phyloP scores from a whole-genome alignment of 2,113 vertebrate genomes.

The Caloenas nicobarica region DNA sequence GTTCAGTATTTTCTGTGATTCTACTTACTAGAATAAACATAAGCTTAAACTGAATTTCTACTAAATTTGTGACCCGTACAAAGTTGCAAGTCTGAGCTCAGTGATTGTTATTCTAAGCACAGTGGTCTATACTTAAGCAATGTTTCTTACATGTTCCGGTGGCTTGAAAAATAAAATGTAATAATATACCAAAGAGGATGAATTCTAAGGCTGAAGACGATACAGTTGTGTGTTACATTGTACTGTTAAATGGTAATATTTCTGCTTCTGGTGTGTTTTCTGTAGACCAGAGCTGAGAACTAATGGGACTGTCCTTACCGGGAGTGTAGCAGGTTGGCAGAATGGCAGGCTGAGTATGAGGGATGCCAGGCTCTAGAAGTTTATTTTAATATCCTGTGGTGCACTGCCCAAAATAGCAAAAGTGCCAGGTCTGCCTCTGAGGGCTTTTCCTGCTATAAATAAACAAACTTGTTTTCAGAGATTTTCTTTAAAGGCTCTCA shows the following conservation, averaged over 20 bases:
- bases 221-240: background rate
- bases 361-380: background rate
- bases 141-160: background rate
- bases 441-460: background rate
- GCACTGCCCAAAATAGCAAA: background rate
- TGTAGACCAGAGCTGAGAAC: background rate
- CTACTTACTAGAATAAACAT: background rate
- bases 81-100: background rate
- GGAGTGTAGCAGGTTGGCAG: background rate
- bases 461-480: background rate
- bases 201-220: background rate
- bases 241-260: background rate
- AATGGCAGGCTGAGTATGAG: background rate
- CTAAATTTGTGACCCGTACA: fast-evolving
- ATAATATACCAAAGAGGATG: background rate
- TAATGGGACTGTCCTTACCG: background rate
- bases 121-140: background rate
- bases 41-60: background rate
- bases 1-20: background rate
- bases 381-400: background rate
- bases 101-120: background rate
- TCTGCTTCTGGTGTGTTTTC: background rate
- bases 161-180: background rate
- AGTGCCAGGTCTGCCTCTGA: background rate
- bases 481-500: background rate